phyloP scores from a whole-genome alignment of 2,797 vertebrate species.

The Diplodus puntazzo region DNA sequence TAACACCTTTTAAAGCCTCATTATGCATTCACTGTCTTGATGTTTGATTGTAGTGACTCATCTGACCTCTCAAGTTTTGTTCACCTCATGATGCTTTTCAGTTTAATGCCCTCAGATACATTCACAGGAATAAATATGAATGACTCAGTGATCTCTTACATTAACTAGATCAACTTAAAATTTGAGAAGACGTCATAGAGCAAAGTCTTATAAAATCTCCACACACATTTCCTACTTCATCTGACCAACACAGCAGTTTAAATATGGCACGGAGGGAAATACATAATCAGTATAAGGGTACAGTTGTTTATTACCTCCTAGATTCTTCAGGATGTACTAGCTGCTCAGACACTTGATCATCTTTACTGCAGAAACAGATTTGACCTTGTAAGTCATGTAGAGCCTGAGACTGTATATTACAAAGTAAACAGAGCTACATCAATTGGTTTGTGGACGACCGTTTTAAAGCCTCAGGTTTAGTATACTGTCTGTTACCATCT shows the following conservation, averaged over 20 bases:
- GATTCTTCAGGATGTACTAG: background rate
- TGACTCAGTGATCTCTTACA: background rate
- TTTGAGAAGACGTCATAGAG: background rate
- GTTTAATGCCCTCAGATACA: background rate
- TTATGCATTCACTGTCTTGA: background rate
- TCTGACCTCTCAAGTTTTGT: background rate
- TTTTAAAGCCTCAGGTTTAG: too few relatives aligned
- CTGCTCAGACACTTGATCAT: background rate
- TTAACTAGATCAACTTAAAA: background rate
- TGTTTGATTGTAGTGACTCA: constrained; percentile 9
- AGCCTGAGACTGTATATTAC: too few relatives aligned
- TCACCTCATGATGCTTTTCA: constrained; percentile 2
- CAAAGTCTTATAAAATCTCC: background rate
- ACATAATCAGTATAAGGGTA: too few relatives aligned
- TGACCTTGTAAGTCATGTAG: background rate
- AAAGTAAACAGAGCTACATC: too few relatives aligned
- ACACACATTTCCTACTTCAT: too few relatives aligned
- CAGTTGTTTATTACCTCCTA: background rate
- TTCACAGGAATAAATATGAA: constrained; percentile 4
- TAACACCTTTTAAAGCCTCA: background rate
- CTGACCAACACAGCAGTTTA: background rate
- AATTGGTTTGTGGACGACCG: too few relatives aligned
- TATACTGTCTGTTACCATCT: too few relatives aligned
- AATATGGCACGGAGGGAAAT: background rate
- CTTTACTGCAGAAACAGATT: background rate